Conservation (phyloP, 2,113 vertebrate species). For the Burhinus bistriatus region DNA sequence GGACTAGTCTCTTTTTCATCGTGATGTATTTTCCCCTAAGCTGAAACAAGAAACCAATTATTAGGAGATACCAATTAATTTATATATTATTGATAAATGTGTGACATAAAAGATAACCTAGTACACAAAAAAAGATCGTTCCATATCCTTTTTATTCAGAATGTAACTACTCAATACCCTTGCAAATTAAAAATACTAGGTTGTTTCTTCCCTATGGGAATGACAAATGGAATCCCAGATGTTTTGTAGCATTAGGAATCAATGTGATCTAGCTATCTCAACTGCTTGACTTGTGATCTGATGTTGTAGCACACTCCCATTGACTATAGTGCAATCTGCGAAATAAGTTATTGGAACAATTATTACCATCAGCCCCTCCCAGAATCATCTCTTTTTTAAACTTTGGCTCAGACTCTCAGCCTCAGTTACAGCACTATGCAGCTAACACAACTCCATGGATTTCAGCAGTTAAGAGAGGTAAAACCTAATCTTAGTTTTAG, state of each 20-base stretch:
- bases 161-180: background rate
- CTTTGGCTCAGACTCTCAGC: background rate
- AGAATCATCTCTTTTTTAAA: background rate
- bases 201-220: background rate
- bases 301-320: background rate
- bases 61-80: background rate
- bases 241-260: background rate
- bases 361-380: background rate
- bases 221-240: background rate
- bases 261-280: background rate
- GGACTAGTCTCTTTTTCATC: background rate
- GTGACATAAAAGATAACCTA: background rate
- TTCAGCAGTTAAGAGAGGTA: background rate
- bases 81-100: background rate
- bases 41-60: background rate
- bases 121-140: background rate
- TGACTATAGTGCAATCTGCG: background rate
- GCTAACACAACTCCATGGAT: background rate
- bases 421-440: background rate
- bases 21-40: background rate
- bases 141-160: background rate
- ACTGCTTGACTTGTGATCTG: background rate
- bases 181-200: background rate
- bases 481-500: background rate
- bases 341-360: background rate